Conservation (phyloP, 1,140 invertebrate species). For the Palaemon carinicauda region DNA sequence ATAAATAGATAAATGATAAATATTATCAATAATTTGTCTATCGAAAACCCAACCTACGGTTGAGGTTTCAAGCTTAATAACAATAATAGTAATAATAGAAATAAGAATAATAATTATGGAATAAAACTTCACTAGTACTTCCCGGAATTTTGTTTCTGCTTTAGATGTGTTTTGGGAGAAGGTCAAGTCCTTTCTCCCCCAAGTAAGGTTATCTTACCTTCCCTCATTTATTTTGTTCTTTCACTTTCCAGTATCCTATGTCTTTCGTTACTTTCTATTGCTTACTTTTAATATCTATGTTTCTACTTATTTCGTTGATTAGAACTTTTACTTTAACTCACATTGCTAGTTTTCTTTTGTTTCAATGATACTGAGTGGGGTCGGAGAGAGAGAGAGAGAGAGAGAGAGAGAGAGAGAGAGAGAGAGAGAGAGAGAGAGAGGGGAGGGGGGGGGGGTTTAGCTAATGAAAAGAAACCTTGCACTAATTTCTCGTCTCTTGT, state of each 20-base stretch:
- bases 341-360: not conserved
- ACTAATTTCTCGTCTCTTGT: constrained; percentile 37
- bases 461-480: not conserved
- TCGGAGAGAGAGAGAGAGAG: not conserved
- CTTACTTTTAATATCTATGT: not conserved
- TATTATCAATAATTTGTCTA: too few relatives aligned
- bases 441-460: not conserved
- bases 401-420: not conserved
- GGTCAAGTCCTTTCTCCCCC: too few relatives aligned
- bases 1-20: too few relatives aligned
- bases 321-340: not conserved
- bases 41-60: too few relatives aligned
- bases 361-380: too few relatives aligned
- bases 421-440: not conserved
- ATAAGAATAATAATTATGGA: too few relatives aligned
- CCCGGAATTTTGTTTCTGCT: too few relatives aligned
- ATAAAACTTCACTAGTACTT: too few relatives aligned
- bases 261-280: not conserved
- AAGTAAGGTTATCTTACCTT: too few relatives aligned
- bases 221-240: not conserved
- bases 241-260: not conserved
- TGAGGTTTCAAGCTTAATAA: too few relatives aligned
- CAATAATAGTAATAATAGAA: too few relatives aligned
- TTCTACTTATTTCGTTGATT: not conserved
- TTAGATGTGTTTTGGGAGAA: too few relatives aligned